Conservation (phyloP, 2,888 invertebrate species). For the Agonopterix subpropinquella region DNA sequence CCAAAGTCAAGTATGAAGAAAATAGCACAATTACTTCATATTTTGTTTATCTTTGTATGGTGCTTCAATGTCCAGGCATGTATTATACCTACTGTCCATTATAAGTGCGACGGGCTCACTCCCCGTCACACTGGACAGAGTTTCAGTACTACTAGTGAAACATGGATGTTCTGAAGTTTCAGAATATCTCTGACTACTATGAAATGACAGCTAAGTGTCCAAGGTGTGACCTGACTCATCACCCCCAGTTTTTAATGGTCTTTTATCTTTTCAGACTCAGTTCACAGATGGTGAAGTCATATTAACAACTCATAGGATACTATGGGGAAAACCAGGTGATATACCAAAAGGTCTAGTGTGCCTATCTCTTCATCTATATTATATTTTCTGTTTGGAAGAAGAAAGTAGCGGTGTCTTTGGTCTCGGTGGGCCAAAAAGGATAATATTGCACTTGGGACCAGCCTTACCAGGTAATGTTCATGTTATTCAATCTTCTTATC, state of each 20-base stretch:
- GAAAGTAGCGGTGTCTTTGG: conserved; percentile 86
- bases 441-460: conserved; percentile 84
- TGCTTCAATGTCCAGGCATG: no score
- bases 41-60: no score
- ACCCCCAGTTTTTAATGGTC: neutral
- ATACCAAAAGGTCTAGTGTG: conserved; percentile 82
- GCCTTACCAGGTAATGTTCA: conserved; percentile 68
- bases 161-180: no score
- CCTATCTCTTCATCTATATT: conserved; percentile 80
- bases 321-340: conserved; percentile 88
- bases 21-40: no score
- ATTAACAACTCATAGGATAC: conserved; percentile 88
- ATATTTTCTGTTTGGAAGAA: conserved; percentile 87
- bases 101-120: no score
- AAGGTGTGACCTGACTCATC: neutral
- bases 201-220: neutral
- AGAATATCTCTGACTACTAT: no score
- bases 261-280: conserved; percentile 77
- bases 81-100: no score
- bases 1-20: no score
- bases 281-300: conserved; percentile 89
- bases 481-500: neutral
- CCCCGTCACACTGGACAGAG: no score
- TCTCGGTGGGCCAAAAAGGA: conserved; percentile 87
- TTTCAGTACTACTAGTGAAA: no score